Base-by-base conservation (phyloP, 2,113 vertebrate genomes). In the Solea senegalensis region DNA sequence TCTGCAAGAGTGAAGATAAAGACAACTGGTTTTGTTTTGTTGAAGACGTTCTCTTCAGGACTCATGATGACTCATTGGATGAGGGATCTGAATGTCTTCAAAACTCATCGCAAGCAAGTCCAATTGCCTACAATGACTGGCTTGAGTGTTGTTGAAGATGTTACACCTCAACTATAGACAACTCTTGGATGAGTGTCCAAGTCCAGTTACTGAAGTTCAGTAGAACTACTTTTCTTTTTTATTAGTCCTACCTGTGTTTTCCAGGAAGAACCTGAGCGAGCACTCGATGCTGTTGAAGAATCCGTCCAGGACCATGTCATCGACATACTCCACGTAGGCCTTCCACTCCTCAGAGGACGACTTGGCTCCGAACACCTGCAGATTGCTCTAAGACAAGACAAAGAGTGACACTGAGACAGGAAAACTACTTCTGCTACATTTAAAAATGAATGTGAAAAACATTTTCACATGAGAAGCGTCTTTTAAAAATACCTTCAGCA, bases 211-310 rank as follows among this genome's bases (percentile, higher is more conserved):
- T 15, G 7, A 15, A 51, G 14, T 10, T 16, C 15, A 21, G 26
- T 27, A 27, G 2, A 53, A 27, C 1, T 53, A 12, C 5, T 52
- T 52, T 52, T 9, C 5, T 52, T 52, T 52, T 9, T 34, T 48
- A 34, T 3, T 14, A 8, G 11, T 10, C 63, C 26, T 57, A 61
- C 97, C 97, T 53, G 95, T 98, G 81, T 96, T 98, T 61, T 98
- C 95, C 80, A 97, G 86, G 21, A 99, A 95, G 71, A 96, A 95
- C 69, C 92, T 95, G 65, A 99, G 95, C 0, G 97, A 98, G 74
- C 94, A 91, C 73, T 98, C 94, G 0, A 95, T 89, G 55, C 95
- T 94, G 74, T 78, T 92, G 83, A 95, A 96, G 85, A 98, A 96
- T 2, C 97, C 97, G 26, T 96, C 94, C 8, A 96, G 89, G 53